Evolutionary conservation across 2,888 invertebrate genomes (phyloP).

Genomic region (Drosophila formosana): DNA sequence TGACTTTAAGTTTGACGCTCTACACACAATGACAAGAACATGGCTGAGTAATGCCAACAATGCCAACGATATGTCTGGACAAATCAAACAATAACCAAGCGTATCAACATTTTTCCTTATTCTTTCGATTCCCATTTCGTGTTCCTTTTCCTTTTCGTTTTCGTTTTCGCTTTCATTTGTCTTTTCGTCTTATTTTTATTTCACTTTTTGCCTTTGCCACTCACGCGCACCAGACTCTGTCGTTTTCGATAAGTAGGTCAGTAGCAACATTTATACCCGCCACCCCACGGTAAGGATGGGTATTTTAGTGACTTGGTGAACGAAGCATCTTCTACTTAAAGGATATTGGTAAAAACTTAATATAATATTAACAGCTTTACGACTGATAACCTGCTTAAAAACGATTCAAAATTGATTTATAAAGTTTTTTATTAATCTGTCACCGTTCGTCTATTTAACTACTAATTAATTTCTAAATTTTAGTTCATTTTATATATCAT

Average conservation of each 20-base stretch:
- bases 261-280: conserved; percentile 47
- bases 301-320: background rate
- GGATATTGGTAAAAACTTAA: no score
- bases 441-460: no score
- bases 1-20: conserved; percentile 32
- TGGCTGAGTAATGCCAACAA: conserved; percentile 24
- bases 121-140: background rate
- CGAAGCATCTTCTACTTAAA: no score
- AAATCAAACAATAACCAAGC: conserved; percentile 45
- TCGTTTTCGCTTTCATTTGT: background rate
- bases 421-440: no score
- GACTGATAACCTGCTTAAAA: no score
- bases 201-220: conserved; percentile 1
- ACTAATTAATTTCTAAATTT: no score
- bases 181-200: background rate
- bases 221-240: conserved; percentile 24
- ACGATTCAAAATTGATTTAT: no score
- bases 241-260: conserved; percentile 70
- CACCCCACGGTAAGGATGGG: conserved; percentile 1
- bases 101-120: conserved; percentile 20
- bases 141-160: background rate
- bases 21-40: background rate
- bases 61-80: conserved; percentile 47
- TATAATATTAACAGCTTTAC: no score
- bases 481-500: no score